Percentiles rank a stretch among this genome's conserved stretches.
Conservation (phyloP, 2,797 vertebrate genomes). For the Ctenopoma multispine region DNA sequence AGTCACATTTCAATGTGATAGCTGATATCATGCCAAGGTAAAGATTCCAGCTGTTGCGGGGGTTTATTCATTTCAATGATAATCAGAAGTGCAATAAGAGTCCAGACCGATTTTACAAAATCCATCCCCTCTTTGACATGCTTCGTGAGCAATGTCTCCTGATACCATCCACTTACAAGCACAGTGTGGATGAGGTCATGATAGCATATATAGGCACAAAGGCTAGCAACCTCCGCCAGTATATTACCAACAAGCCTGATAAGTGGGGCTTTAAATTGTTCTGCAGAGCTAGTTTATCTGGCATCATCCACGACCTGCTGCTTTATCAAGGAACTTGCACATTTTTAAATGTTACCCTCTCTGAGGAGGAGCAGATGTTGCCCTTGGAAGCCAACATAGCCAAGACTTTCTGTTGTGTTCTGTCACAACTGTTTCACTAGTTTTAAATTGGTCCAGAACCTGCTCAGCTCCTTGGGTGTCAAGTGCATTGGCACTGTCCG, state of each 20-base stretch:
- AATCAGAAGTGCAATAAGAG: conserved; percentile 33
- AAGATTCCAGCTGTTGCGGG: conserved; percentile 38
- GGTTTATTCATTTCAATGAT: conserved; percentile 45
- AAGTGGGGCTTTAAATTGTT: conserved; percentile 55
- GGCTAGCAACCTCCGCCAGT: conserved; percentile 37
- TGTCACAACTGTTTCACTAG: conserved; percentile 47
- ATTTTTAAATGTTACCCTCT: conserved; percentile 42
- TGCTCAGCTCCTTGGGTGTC: conserved; percentile 18
- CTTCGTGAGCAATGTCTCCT: conserved; percentile 33
- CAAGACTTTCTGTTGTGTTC: conserved; percentile 21
- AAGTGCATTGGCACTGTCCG: conserved; percentile 24
- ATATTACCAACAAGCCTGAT: conserved; percentile 46
- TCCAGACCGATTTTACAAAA: conserved; percentile 48
- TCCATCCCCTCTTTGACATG: conserved; percentile 31
- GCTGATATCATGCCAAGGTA: conserved; percentile 39
- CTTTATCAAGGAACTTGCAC: conserved; percentile 48
- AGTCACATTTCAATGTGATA: conserved; percentile 15
- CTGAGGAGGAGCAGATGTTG: conserved; percentile 48
- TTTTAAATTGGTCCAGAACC: conserved; percentile 34
- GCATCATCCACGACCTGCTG: conserved; percentile 51
- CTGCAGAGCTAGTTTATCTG: conserved; percentile 45
- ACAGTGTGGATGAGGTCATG: conserved; percentile 56
- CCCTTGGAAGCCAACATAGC: conserved; percentile 46
- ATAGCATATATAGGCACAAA: conserved; percentile 45
- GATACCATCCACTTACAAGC: conserved; percentile 40